These are phyloP conservation scores for Clangula hyemalis DNA, from an alignment of 2,797 vertebrate genomes.

Conservation along the genomic window DNA sequence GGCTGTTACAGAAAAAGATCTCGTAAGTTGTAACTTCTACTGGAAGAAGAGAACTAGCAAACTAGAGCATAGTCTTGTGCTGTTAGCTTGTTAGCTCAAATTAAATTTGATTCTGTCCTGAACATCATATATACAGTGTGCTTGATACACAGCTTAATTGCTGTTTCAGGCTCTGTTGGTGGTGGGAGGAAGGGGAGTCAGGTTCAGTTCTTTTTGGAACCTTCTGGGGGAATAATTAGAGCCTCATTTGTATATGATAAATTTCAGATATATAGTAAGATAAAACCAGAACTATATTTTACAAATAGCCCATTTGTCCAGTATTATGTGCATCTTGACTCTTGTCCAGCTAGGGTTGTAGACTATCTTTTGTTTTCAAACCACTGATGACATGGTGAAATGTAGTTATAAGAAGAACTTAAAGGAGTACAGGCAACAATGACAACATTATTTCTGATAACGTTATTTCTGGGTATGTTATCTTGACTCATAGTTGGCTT, in stretches of 20 bases:
- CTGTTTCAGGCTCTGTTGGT: accelerated
- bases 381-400: neutral
- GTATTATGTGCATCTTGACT: neutral
- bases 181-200: neutral
- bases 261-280: neutral
- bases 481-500: neutral
- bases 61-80: neutral
- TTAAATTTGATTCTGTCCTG: neutral
- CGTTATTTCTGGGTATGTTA: neutral
- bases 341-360: neutral
- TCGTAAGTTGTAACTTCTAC: conserved; percentile 75
- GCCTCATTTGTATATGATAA: neutral
- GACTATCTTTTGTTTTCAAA: neutral
- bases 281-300: neutral
- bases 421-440: neutral
- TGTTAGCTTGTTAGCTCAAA: neutral
- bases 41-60: neutral
- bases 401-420: neutral
- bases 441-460: neutral
- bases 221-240: neutral
- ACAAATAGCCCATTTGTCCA: neutral
- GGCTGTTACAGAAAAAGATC: conserved; percentile 90
- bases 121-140: neutral
- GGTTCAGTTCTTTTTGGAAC: neutral
- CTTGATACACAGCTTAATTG: neutral